Evolutionary conservation across 2,797 vertebrate genomes (phyloP).

Genomic region (Pangasius mekongensis): DNA sequence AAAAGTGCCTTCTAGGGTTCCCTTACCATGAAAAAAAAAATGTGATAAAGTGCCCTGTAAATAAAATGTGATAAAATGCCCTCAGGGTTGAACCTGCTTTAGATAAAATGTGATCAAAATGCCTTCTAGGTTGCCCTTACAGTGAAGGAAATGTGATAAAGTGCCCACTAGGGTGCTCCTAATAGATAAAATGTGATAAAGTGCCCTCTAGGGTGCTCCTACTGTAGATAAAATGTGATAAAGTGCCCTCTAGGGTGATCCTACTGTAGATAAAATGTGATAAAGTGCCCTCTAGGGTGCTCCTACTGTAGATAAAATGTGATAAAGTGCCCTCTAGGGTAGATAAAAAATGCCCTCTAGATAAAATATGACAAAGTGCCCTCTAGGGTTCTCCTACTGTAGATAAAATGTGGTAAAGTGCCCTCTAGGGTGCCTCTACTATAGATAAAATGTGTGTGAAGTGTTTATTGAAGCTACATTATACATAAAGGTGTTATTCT

Average conservation of each 20-base stretch:
- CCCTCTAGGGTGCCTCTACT: not conserved
- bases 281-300: not conserved
- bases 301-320: not conserved
- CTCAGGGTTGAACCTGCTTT: not conserved
- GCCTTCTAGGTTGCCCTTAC: not conserved
- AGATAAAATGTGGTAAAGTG: not conserved
- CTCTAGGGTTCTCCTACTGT: not conserved
- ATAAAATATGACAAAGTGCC: not conserved
- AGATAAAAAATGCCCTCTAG: too few species aligned
- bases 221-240: not conserved
- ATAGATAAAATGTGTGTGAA: too few species aligned
- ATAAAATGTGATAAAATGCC: not conserved
- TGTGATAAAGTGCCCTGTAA: not conserved
- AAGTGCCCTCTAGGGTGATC: not conserved
- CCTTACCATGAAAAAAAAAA: too few species aligned
- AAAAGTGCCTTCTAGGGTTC: not conserved
- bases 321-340: not conserved
- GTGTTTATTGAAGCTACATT: too few species aligned
- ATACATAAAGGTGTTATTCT: too few species aligned
- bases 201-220: not conserved
- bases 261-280: not conserved
- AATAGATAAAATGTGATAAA: not conserved
- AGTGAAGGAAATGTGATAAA: not conserved
- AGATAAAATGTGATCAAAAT: not conserved
- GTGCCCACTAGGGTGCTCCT: not conserved